Base-by-base conservation (phyloP, 2,888 invertebrate species). In the Cyclophora albipunctata region DNA sequence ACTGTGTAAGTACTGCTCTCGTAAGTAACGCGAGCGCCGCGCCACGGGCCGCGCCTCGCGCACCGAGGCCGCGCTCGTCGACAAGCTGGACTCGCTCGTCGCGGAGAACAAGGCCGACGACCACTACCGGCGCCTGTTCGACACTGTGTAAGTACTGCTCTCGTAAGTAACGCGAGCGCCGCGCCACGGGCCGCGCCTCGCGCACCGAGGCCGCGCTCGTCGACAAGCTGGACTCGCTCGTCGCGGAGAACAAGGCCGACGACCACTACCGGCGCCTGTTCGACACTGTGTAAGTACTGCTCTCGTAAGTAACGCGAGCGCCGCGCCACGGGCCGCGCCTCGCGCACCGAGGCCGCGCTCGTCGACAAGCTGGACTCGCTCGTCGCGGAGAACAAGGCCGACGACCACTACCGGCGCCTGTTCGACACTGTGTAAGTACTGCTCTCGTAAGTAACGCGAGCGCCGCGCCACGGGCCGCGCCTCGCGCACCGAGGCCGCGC, bases 81-180 rank as follows among this genome's bases (percentile, higher is more conserved):
- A 98, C 73, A 97, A 98, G 73, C 84, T 98, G 62, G 98, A 98
- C 84, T 94, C 96, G 57, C 86, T 97, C 34, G 95, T 98, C 45
- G 96, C 96, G 52, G 96, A 97, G 70, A 96, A 97, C 76, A 96
- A 97, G 73, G 98, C 98, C 0, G 98, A 98, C 66, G 96, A 96
- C 71, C 96, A 97, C 71, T 98, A 98, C 73, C 90, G 96, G 54
- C 92, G 96, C 56, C 91, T 98, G n/a, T 98, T 98, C 76, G 96
- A 97, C 71, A 96, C 96, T 49, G 97, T 98, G 98, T 98, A 90
- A 96, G 97, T 94, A 5, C 7, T 41, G 34, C 6, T 5, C 20
- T 7, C 3, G 2, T n/a, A n/a, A n/a, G n/a, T n/a, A n/a, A n/a
- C n/a, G 96, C 66, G 98, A 98, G 71, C 93, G 95, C 54, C 87